These are phyloP conservation scores for Clangula hyemalis DNA, from an alignment of 2,797 vertebrate species.

Conservation along the genomic window DNA sequence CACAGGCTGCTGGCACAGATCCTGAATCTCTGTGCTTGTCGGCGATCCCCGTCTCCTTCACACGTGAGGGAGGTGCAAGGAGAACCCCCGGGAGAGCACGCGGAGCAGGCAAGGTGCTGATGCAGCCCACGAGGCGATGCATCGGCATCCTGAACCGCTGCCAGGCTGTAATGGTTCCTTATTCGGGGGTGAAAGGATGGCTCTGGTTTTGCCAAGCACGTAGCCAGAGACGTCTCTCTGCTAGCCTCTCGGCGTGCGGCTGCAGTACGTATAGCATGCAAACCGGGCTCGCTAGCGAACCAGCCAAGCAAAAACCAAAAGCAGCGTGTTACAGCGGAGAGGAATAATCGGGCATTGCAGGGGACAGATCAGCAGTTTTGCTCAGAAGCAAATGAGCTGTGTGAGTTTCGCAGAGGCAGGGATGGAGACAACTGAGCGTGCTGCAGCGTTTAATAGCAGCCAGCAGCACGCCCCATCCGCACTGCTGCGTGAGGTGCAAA, in stretches of 20 bases:
- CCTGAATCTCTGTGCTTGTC: neutral
- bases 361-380: conserved; percentile 13
- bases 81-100: neutral
- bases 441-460: neutral
- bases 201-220: neutral
- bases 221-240: neutral
- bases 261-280: neutral
- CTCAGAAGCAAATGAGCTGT: conserved; percentile 7
- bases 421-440: neutral
- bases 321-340: neutral
- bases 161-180: neutral
- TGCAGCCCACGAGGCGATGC: neutral
- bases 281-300: neutral
- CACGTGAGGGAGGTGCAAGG: neutral
- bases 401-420: neutral
- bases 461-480: neutral
- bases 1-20: neutral
- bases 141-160: accelerated
- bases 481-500: accelerated
- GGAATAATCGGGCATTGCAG: neutral
- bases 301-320: conserved; percentile 21
- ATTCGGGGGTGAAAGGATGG: neutral
- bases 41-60: neutral
- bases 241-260: neutral
- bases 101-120: neutral